Evolutionary conservation across 2,797 vertebrate genomes (phyloP).

Genomic region (Parotocinclus haroldoi): DNA sequence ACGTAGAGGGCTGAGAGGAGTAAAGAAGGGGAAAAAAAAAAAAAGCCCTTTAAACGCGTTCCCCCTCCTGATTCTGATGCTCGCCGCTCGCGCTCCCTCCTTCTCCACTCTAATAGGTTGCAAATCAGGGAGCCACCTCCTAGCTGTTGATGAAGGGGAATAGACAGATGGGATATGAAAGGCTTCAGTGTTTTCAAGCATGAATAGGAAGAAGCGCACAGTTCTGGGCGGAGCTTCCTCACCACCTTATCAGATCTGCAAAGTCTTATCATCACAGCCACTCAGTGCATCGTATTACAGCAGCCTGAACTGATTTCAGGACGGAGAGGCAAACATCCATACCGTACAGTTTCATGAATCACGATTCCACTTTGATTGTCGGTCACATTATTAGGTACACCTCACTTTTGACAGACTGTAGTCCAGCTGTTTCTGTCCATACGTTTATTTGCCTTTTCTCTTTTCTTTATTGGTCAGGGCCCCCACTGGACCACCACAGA

Average conservation of each 20-base stretch:
- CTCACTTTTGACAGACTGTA: no score
- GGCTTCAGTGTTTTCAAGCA: slow-evolving; percentile 50
- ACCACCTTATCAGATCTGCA: slow-evolving; percentile 47
- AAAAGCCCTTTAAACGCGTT: slow-evolving; percentile 48
- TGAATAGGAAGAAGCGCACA: slow-evolving; percentile 45
- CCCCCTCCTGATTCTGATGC: slow-evolving; percentile 59
- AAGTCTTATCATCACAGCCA: neutral
- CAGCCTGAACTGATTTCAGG: neutral
- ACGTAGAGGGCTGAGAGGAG: slow-evolving; percentile 41
- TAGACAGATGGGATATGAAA: slow-evolving; percentile 53
- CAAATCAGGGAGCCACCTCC: slow-evolving; percentile 52
- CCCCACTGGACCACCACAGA: no score
- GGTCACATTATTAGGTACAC: no score
- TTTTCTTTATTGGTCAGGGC: no score
- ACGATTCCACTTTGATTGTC: no score
- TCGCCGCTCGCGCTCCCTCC: slow-evolving; percentile 56
- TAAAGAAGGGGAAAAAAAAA: slow-evolving; percentile 50
- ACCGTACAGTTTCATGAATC: no score
- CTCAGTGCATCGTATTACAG: neutral
- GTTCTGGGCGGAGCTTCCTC: slow-evolving; percentile 37
- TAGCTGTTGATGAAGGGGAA: slow-evolving; percentile 44
- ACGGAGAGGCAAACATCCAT: no score
- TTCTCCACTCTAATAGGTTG: slow-evolving; percentile 58
- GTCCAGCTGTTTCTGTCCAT: no score
- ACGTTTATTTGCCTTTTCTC: no score